Evolutionary conservation across 2,113 vertebrate genomes (phyloP).

Genomic region (Apteryx owenii): DNA sequence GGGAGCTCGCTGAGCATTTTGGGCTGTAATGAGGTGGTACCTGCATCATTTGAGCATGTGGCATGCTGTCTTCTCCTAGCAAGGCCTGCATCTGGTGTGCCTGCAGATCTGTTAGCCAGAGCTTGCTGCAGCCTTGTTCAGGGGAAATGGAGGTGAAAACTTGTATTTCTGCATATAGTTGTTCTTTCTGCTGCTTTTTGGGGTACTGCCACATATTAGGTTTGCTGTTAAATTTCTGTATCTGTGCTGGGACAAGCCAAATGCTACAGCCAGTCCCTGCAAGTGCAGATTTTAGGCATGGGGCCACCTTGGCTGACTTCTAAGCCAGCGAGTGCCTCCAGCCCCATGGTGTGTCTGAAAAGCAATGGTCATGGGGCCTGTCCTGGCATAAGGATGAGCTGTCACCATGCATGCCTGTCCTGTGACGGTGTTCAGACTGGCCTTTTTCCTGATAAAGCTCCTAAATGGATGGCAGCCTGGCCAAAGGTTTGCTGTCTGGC

Average conservation of each 20-base stretch:
- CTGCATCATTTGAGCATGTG: too few species aligned
- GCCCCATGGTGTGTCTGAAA: not conserved
- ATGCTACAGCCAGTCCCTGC: not conserved
- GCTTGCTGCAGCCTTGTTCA: not conserved
- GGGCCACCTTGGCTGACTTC: not conserved
- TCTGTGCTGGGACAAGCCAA: rapidly evolving
- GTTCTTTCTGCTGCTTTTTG: not conserved
- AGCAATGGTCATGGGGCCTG: not conserved
- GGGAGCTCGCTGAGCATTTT: too few species aligned
- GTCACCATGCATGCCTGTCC: not conserved
- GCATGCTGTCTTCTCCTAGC: not conserved
- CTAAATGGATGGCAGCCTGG: not conserved
- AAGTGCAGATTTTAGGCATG: rapidly evolving
- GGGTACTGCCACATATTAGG: not conserved
- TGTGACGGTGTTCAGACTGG: not conserved
- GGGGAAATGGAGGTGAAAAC: not conserved
- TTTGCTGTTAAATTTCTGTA: not conserved
- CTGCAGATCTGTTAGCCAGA: not conserved
- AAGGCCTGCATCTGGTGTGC: too few species aligned
- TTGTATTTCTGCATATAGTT: not conserved
- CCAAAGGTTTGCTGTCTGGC: not conserved
- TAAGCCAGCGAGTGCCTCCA: not conserved
- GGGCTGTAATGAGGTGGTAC: too few species aligned
- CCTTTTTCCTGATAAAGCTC: not conserved
- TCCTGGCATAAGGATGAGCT: not conserved